Percentiles rank a stretch among this genome's conserved stretches.
Evolutionary conservation across 2,888 invertebrate species (phyloP).

Genomic region (Melitaea athalia): DNA sequence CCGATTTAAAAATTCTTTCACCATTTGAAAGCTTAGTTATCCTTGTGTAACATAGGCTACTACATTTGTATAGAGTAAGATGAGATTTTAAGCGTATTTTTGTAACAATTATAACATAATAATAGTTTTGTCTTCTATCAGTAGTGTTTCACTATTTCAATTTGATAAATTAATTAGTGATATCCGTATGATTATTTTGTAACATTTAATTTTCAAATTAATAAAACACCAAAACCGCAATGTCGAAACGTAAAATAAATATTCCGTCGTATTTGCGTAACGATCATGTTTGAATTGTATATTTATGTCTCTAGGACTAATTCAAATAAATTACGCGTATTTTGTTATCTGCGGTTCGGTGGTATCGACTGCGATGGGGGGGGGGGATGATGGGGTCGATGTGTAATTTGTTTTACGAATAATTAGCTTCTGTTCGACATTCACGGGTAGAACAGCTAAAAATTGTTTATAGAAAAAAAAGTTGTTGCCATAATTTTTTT

Average conservation of each 20-base stretch:
- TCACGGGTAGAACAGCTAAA: too few relatives aligned
- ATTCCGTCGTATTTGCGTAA: neutral
- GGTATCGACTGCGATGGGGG: neutral
- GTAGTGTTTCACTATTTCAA: too few relatives aligned
- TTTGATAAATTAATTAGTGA: neutral
- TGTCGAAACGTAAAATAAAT: neutral
- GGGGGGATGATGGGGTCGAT: neutral
- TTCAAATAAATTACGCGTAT: slow-evolving; percentile 1
- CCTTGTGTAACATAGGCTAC: too few relatives aligned
- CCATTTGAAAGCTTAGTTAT: too few relatives aligned
- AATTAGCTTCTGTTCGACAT: neutral
- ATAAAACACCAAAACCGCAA: slow-evolving; percentile 5
- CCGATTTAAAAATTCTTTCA: too few relatives aligned
- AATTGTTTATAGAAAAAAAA: too few relatives aligned
- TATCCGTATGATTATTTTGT: neutral
- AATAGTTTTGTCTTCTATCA: too few relatives aligned
- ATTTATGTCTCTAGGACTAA: neutral
- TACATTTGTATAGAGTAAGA: too few relatives aligned
- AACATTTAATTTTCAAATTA: neutral
- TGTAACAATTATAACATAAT: too few relatives aligned
- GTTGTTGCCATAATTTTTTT: too few relatives aligned
- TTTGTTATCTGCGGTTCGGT: slow-evolving; percentile 5
- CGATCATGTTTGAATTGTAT: neutral
- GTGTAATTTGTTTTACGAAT: neutral
- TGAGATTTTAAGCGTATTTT: too few relatives aligned